Conservation (phyloP, 35 echinoderm and acorn worm genomes). For the Eucidaris tribuloides region DNA sequence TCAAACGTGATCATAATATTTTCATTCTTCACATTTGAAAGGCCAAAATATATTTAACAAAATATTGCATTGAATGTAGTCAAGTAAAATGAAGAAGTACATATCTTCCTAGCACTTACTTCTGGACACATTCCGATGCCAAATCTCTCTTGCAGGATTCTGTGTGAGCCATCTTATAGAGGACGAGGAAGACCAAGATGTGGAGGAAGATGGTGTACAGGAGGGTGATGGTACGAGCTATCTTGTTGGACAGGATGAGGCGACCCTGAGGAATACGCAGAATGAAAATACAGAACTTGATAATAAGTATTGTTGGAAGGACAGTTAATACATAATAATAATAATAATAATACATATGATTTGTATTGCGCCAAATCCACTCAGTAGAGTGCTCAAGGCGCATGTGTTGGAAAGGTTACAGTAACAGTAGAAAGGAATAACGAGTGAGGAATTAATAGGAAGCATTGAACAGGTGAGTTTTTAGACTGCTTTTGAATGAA, state of each 20-base stretch:
- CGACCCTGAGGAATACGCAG: slow-evolving; percentile 59
- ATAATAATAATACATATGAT: too few species aligned
- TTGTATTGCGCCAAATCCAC: neutral
- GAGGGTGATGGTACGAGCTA: slow-evolving; percentile 78
- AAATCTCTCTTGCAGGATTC: slow-evolving; percentile 89
- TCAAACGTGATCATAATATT: too few species aligned
- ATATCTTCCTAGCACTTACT: too few species aligned
- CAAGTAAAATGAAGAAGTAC: neutral
- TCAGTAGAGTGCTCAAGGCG: too few species aligned
- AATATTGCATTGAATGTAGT: neutral
- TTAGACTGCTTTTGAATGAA: too few species aligned
- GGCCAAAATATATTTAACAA: too few species aligned
- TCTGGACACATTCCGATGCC: slow-evolving; percentile 75
- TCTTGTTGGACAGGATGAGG: slow-evolving; percentile 79
- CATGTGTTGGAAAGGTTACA: too few species aligned
- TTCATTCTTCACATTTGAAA: too few species aligned
- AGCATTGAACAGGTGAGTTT: too few species aligned
- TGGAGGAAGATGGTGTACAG: slow-evolving; percentile 85
- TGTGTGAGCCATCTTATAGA: slow-evolving; percentile 93
- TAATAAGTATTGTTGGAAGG: neutral
- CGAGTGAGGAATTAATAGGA: too few species aligned
- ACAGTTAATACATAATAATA: too few species aligned
- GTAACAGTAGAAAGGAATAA: neutral
- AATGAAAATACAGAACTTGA: neutral
- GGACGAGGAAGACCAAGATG: slow-evolving; percentile 83